Percentiles rank a stretch among this genome's conserved stretches.
Evolutionary conservation across 2,797 vertebrate species (phyloP).

Genomic region (Platalea minor): DNA sequence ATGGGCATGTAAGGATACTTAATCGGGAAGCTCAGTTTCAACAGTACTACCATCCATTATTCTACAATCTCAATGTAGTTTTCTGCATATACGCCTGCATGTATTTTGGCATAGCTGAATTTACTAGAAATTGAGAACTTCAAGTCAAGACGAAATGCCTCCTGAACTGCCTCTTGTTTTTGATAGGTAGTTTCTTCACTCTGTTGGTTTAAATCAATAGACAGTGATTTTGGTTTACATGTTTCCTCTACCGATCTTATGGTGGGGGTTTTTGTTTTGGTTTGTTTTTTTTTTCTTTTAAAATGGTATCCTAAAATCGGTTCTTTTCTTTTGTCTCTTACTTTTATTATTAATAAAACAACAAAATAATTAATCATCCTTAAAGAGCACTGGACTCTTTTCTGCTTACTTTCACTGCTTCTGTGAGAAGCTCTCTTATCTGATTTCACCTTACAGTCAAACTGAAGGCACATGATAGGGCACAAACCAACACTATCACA

Average conservation of each 20-base stretch:
- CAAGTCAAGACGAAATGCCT: not conserved
- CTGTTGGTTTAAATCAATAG: not conserved
- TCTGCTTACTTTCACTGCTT: not conserved
- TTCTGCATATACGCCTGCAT: not conserved
- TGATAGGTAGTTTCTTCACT: not conserved
- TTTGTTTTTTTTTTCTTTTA: accelerated
- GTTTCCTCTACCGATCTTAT: not conserved
- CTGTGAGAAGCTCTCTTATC: not conserved
- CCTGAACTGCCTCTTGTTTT: not conserved
- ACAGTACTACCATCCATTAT: not conserved
- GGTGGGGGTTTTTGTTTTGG: accelerated
- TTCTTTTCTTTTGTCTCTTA: not conserved
- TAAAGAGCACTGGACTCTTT: not conserved
- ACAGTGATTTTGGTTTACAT: not conserved
- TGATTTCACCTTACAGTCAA: not conserved
- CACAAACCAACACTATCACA: not conserved
- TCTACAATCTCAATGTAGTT: not conserved
- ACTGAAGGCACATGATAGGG: not conserved
- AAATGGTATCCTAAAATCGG: not conserved
- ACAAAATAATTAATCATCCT: not conserved
- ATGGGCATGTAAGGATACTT: not conserved
- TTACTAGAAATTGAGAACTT: not conserved
- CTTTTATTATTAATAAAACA: not conserved
- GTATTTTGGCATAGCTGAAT: not conserved
- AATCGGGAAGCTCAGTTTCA: not conserved